Evolutionary conservation across 2,888 invertebrate genomes (phyloP), one percentile per base, ranked within the genome.

Genomic region (Drosophila acutilabella): DNA sequence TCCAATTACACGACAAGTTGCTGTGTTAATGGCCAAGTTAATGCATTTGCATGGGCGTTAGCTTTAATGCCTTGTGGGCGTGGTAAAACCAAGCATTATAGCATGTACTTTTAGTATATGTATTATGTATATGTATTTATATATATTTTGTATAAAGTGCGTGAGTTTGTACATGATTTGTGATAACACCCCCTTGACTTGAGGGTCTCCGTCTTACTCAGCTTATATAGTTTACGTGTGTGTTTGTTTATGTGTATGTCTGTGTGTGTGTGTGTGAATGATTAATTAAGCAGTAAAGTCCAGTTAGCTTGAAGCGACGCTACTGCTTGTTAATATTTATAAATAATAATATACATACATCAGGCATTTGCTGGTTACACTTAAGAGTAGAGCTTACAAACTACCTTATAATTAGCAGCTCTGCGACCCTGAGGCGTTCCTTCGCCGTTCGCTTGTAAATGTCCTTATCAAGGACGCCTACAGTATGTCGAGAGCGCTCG

Each of bases 1-100:
- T 83, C 74, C 82, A 88, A 86, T 84, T 86, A 86, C 78, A 78
- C 53, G 78, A 80, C 81, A 86, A 83, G 64, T 66, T 80, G 61
- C 68, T 71, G 74, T 56, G 72, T 83, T 86, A 88, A 84, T 84
- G 84, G 80, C 80, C 82, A 87, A 79, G 81, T 81, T 87, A 87
- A 87, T 87, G 87, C 81, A 86, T 82, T 67, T 64, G 66, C 64
- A 48, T 44, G 58, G 58, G 47, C 56, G 47, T 64, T 36, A 62
- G 67, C 64, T 56, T 64, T 57, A 71, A 60, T 64, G 68, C 53
- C 40, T 45, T 42, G 16, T 48, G 61, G 80, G 80, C 77, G 80
- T 64, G 64, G 50, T 38, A 26, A 26, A 69, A 62, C 53, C 30
- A 64, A 68, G 73, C 65, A 73, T 76, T 67, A 60, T 51, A 62